Conservation (phyloP, 2,888 invertebrate genomes). For the Meteorus cinctellus region DNA sequence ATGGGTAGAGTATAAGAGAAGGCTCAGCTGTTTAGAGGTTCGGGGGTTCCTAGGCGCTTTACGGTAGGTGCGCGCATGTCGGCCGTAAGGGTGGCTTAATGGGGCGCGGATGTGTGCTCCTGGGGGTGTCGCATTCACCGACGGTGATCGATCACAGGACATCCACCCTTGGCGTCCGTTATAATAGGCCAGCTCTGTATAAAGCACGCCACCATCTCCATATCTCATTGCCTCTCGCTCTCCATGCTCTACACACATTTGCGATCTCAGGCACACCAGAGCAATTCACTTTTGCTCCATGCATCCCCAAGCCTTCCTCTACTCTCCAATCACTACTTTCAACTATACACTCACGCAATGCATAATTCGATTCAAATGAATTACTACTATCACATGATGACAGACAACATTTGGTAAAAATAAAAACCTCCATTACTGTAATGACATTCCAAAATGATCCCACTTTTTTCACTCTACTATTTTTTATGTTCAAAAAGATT, state of each 20-base stretch:
- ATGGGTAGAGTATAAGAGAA: slow-evolving; percentile 48
- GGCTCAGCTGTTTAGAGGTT: slow-evolving; percentile 54
- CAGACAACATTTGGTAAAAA: background rate
- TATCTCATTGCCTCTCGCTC: slow-evolving; percentile 20
- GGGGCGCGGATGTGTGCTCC: slow-evolving; percentile 69
- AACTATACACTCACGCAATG: too few relatives aligned
- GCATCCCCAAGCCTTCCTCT: background rate
- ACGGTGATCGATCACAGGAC: slow-evolving; percentile 70
- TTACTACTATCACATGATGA: background rate
- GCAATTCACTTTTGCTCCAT: slow-evolving; percentile 31
- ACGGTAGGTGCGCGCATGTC: slow-evolving; percentile 60
- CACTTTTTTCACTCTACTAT: background rate
- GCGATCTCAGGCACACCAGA: background rate
- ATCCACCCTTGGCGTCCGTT: slow-evolving; percentile 66
- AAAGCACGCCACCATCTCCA: slow-evolving; percentile 27
- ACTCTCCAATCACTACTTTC: background rate
- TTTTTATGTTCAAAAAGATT: background rate
- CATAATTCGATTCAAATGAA: too few relatives aligned
- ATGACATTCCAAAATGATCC: slow-evolving; percentile 1
- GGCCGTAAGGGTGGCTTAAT: slow-evolving; percentile 66
- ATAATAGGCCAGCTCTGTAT: slow-evolving; percentile 61
- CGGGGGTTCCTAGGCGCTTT: slow-evolving; percentile 48
- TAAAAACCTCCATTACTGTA: background rate
- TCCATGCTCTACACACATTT: background rate
- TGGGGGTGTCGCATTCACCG: slow-evolving; percentile 69